phyloP scores from a whole-genome alignment of 2,888 invertebrate species.

The Erpobdella octoculata region DNA sequence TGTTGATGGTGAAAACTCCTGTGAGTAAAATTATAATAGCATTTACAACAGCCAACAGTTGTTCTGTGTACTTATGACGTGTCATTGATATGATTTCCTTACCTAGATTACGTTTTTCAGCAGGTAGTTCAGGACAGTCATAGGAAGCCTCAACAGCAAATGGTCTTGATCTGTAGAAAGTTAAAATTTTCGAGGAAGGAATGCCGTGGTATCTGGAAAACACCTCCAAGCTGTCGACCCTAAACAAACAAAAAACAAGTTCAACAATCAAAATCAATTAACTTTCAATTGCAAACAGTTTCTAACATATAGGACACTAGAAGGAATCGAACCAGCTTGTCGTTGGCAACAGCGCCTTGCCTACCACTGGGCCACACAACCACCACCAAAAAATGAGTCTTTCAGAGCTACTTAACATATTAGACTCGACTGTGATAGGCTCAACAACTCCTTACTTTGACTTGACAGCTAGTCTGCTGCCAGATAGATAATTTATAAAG shows the following conservation, averaged over 20 bases:
- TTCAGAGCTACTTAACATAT: too few species aligned
- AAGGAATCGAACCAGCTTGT: too few species aligned
- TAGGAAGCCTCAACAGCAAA: constrained; percentile 81
- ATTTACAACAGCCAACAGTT: not conserved
- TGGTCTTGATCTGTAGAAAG: constrained; percentile 79
- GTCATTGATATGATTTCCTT: constrained; percentile 13
- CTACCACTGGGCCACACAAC: too few species aligned
- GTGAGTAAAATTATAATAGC: not conserved
- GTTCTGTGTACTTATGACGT: not conserved
- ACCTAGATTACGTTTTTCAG: constrained; percentile 57
- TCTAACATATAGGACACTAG: not conserved
- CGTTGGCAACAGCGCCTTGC: too few species aligned
- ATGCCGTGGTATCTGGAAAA: constrained; percentile 78
- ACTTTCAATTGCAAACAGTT: not conserved
- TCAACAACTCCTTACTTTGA: too few species aligned
- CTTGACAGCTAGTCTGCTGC: too few species aligned
- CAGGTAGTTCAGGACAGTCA: constrained; percentile 61
- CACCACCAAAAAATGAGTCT: too few species aligned
- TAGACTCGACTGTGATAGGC: too few species aligned
- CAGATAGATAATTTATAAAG: too few species aligned
- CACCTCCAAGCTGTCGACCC: constrained; percentile 59
- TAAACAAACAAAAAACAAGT: constrained; percentile 3
- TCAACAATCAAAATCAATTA: not conserved
- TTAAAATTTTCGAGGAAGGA: constrained; percentile 87
- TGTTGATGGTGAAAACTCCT: constrained; percentile 52